Evolutionary conservation across 2,888 invertebrate genomes (phyloP).

Genomic region (Tanytarsus gracilentus): DNA sequence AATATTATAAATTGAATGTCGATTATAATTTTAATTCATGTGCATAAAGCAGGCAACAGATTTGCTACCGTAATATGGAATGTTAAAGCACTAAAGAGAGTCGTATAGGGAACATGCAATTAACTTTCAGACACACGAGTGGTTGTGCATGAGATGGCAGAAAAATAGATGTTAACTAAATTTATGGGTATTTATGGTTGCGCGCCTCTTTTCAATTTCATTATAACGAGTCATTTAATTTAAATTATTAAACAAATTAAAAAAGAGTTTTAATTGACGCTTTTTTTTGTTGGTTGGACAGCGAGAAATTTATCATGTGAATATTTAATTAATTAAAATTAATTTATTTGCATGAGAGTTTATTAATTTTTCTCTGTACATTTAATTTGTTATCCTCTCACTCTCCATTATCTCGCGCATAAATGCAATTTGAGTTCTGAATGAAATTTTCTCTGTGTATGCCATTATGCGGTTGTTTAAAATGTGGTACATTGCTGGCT

Average conservation of each 20-base stretch:
- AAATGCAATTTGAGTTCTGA: neutral
- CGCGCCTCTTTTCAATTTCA: neutral
- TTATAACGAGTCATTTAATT: slow-evolving; percentile 9
- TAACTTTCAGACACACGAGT: slow-evolving; percentile 1
- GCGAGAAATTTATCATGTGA: slow-evolving; percentile 2
- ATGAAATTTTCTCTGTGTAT: too few relatives aligned
- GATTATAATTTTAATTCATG: neutral
- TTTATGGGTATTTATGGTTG: slow-evolving; percentile 7
- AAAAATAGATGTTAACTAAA: slow-evolving; percentile 20
- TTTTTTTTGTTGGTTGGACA: too few relatives aligned
- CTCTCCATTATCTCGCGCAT: neutral
- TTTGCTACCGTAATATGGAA: slow-evolving; percentile 8
- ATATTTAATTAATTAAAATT: slow-evolving; percentile 17
- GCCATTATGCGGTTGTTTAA: too few relatives aligned
- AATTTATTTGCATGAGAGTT: slow-evolving; percentile 16
- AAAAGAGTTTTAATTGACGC: neutral
- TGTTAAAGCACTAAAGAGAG: neutral
- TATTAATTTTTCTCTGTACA: neutral
- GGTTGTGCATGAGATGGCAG: slow-evolving; percentile 9
- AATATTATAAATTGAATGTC: slow-evolving; percentile 6
- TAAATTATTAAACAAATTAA: neutral
- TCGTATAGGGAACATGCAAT: slow-evolving; percentile 12
- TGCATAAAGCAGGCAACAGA: neutral
- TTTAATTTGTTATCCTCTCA: neutral
- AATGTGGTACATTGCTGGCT: too few relatives aligned